Percentiles rank a stretch among this genome's conserved stretches.
Evolutionary conservation across 1,140 invertebrate genomes (phyloP).

Genomic region (Bombus haemorrhoidalis): DNA sequence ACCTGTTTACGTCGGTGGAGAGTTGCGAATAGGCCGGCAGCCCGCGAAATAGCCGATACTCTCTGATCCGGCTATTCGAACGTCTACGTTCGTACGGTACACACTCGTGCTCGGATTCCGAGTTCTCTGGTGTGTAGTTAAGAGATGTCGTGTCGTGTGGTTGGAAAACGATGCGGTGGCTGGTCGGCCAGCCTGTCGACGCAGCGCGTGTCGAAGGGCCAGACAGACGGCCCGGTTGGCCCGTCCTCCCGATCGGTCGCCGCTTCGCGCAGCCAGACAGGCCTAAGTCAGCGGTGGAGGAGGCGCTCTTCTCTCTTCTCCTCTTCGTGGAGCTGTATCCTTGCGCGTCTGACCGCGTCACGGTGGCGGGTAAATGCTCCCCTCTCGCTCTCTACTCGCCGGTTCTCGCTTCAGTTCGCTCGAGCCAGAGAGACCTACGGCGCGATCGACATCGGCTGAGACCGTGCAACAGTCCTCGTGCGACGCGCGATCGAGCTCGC

Average conservation of each 20-base stretch:
- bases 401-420: conserved; percentile 33
- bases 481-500: conserved; percentile 69
- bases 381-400: conserved; percentile 28
- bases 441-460: conserved; percentile 59
- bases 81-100: background rate
- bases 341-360: conserved; percentile 57
- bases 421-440: conserved; percentile 44
- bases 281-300: conserved; percentile 56
- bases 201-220: conserved; percentile 66
- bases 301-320: conserved; percentile 54
- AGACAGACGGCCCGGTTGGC: conserved; percentile 65
- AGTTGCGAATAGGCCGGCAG: background rate
- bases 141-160: background rate
- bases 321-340: conserved; percentile 60
- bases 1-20: conserved; percentile 9
- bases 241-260: conserved; percentile 62
- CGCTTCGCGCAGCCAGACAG: conserved; percentile 56
- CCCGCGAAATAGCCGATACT: conserved; percentile 2
- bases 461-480: conserved; percentile 72
- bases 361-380: conserved; percentile 28
- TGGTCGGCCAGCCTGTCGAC: conserved; percentile 61
- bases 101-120: conserved; percentile 1
- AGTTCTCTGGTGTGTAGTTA: background rate
- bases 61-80: background rate
- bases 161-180: conserved; percentile 48